Base-by-base conservation (phyloP, 2,113 vertebrate species). In the Dolichallabes microphthalmus region DNA sequence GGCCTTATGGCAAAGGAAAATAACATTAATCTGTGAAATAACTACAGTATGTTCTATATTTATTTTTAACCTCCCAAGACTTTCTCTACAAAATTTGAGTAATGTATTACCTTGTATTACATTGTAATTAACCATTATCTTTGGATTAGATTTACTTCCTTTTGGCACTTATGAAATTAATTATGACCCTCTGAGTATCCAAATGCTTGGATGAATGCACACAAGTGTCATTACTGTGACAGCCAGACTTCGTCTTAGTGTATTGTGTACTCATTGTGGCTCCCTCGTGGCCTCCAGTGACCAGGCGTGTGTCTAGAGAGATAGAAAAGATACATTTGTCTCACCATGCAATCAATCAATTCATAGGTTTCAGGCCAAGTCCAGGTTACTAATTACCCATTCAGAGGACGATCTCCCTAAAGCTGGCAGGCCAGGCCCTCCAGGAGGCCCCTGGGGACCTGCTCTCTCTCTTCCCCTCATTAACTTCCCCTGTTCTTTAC, bases 391-490 rank as follows among this genome's bases (percentile, higher is more conserved):
- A 95, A 95, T 94, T 94, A 94, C 89, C 92, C 91, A 93, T 92
- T 93, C 91, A 92, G 90, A 89, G 90, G 82, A 78, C 91, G 86
- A 77, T 82, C 79, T 89, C 89, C 82, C 87, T 84, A 86, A 88
- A 88, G 85, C 86, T 83, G 90, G 92, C 89, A 86, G 88, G 87
- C 89, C 89, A 90, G 91, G 84, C 64, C 92, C 92, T 91, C 90
- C 88, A 12, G 89, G 91, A 91, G 90, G 87, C 90, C 93, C 88
- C 88, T 0, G 64, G 92, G 91, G 94, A 92, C 86, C 90, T 91
- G 93, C 90, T 94, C 93, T 84, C 87, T 93, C 93, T 95, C 92
- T 93, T 93, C 93, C 92, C 91, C 94, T 95, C 95, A 95, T 95
- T 95, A 95, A 95, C 94, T 95, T 91, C 88, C 89, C 89, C 92